These are phyloP conservation scores for Takifugu rubripes DNA, from an alignment of 2,797 vertebrate genomes.

Conservation along the genomic window DNA sequence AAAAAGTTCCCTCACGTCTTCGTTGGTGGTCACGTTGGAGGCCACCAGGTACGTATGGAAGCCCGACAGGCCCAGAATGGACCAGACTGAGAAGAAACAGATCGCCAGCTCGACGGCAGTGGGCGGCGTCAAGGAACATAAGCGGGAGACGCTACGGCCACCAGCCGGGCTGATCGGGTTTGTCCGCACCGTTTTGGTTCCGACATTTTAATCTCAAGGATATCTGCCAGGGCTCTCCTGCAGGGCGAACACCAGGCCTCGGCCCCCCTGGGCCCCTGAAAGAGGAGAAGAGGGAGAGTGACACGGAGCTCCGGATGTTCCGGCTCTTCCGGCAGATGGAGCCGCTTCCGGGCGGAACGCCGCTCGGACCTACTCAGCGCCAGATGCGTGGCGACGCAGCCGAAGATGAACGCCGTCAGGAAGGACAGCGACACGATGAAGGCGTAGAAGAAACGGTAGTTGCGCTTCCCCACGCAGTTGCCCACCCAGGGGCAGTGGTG, in stretches of 20 bases:
- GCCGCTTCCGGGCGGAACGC: no score
- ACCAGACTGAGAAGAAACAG: conserved; percentile 98
- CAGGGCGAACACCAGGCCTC: conserved; percentile 83
- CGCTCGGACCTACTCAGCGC: conserved; percentile 77
- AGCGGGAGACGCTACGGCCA: not conserved
- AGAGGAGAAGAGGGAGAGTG: conserved; percentile 9
- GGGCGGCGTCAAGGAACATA: conserved; percentile 79
- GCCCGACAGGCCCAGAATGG: conserved; percentile 97
- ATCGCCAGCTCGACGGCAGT: conserved; percentile 92
- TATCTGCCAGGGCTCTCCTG: conserved; percentile 95
- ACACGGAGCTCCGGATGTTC: no score
- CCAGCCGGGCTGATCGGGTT: not conserved
- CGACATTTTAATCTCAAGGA: conserved; percentile 75
- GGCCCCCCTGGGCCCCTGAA: conserved; percentile 83
- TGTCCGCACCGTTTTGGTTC: no score
- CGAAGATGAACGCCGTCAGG: conserved; percentile 92
- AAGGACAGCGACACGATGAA: conserved; percentile 95
- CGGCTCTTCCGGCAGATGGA: not conserved
- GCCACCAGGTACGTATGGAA: conserved; percentile 97
- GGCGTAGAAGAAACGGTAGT: conserved; percentile 95
- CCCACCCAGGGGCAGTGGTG: conserved; percentile 97
- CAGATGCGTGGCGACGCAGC: conserved; percentile 90
- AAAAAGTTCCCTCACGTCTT: conserved; percentile 82
- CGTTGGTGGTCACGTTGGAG: conserved; percentile 94
- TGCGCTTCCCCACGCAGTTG: conserved; percentile 93